Percentiles rank a stretch among this genome's conserved stretches.
These are phyloP conservation scores for Scylla paramamosain DNA, from an alignment of 1,140 invertebrate species.

Conservation along the genomic window DNA sequence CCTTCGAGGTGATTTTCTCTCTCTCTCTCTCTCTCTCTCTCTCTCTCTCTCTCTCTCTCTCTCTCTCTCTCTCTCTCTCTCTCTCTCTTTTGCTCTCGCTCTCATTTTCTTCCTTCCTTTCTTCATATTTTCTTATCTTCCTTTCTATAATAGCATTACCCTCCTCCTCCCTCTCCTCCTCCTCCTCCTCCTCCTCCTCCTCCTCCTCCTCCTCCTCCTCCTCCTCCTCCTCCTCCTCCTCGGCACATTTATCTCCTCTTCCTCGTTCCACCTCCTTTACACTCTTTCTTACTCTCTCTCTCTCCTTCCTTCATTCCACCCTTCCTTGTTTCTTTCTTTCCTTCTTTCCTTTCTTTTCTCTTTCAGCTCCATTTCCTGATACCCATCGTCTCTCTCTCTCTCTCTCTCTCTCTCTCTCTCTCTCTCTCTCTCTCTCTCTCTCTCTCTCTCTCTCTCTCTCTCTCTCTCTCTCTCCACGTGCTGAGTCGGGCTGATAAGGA, in stretches of 20 bases:
- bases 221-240: too few species aligned
- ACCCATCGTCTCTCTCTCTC: not conserved
- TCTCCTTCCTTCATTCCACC: not conserved
- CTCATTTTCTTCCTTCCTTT: too few species aligned
- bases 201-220: too few species aligned
- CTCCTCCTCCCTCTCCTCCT: too few species aligned
- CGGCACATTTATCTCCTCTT: too few species aligned
- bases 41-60: too few species aligned
- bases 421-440: not conserved
- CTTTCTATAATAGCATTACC: not conserved
- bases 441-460: not conserved
- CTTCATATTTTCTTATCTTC: not conserved
- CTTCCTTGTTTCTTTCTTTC: not conserved
- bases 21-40: too few species aligned
- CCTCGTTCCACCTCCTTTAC: not conserved
- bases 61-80: too few species aligned
- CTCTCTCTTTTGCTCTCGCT: too few species aligned
- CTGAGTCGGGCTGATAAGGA: not conserved
- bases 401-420: not conserved
- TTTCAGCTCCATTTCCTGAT: not conserved
- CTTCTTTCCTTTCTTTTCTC: not conserved
- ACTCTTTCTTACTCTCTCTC: not conserved
- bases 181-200: too few species aligned
- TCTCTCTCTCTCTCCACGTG: not conserved
- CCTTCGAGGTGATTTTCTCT: not conserved